These are phyloP conservation scores for Channallabes apus DNA, from an alignment of 2,797 vertebrate genomes.

Conservation along the genomic window DNA sequence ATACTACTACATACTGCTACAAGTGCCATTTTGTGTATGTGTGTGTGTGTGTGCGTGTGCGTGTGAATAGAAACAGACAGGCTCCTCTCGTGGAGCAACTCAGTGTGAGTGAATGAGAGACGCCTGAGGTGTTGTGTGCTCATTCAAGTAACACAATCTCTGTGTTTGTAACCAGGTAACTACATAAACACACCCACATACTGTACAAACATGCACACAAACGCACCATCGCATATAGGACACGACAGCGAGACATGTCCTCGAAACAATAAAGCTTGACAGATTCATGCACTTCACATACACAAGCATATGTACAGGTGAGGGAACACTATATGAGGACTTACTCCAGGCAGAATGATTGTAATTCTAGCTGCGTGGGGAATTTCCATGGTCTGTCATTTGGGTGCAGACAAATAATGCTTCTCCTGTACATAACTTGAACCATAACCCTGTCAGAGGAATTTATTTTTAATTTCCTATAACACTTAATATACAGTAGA, in stretches of 20 bases:
- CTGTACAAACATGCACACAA: constrained; percentile 1
- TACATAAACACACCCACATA: constrained; percentile 48
- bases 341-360: background rate
- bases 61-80: background rate
- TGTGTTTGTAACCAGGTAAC: constrained; percentile 54
- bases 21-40: background rate
- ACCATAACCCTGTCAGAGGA: background rate
- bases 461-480: no score
- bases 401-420: background rate
- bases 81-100: constrained; percentile 36
- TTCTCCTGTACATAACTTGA: background rate
- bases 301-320: background rate
- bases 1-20: background rate
- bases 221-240: background rate
- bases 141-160: constrained; percentile 64
- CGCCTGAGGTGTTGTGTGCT: constrained; percentile 52
- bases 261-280: background rate
- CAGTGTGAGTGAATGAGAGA: constrained; percentile 58
- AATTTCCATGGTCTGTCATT: background rate
- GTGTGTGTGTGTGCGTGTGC: background rate
- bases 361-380: constrained; percentile 14
- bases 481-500: no score
- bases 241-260: constrained; percentile 10
- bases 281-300: constrained; percentile 12
- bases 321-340: background rate